Base-by-base conservation (phyloP, 2,113 vertebrate species). In the Balaeniceps rex region DNA sequence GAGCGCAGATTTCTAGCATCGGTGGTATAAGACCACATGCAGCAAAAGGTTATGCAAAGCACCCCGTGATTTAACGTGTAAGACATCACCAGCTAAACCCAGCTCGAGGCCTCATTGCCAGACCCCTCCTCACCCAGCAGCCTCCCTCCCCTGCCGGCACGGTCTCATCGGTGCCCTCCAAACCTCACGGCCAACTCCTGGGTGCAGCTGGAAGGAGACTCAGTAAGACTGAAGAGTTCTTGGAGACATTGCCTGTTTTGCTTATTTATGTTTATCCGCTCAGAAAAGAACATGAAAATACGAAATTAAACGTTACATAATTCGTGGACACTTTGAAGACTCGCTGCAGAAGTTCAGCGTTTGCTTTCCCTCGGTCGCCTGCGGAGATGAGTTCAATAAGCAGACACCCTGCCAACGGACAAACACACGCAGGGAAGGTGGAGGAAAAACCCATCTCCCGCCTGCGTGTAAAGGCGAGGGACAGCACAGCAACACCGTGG, bases 291-390 rank as follows among this genome's bases (percentile, higher is more conserved):
- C 8, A 12, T 0, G 9, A 66, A 77, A 96, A 46, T 8, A 57
- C 42, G 25, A 70, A 72, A 57, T 87, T 11, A n/a, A n/a, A 12
- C 3, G 25, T 47, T 19, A 4, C 5, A 1, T 17, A 77, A 88
- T 60, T 15, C 42, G 66, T 1, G 25, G 65, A 4, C 12, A 23
- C 14, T 42, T 12, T 21, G 33, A 68, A 54, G 23, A 4, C 6
- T 31, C 7, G 0, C 46, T 55, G 55, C 58, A 31, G 36, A 58
- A 51, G 3, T 24, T 61, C 24, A 5, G 36, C 0, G 17, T 26
- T 96, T 12, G 34, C 38, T 71, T 77, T 66, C 47, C 46, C 63
- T 55, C 2, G 0, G 44, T 8, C 5, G 61, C 79, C 28, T 19
- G 26, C 2, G 0, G 82, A 70, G 85, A 36, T 6, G 19, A 68